Conservation (phyloP, 2,113 vertebrate species). For the Sakesphorus luctuosus region DNA sequence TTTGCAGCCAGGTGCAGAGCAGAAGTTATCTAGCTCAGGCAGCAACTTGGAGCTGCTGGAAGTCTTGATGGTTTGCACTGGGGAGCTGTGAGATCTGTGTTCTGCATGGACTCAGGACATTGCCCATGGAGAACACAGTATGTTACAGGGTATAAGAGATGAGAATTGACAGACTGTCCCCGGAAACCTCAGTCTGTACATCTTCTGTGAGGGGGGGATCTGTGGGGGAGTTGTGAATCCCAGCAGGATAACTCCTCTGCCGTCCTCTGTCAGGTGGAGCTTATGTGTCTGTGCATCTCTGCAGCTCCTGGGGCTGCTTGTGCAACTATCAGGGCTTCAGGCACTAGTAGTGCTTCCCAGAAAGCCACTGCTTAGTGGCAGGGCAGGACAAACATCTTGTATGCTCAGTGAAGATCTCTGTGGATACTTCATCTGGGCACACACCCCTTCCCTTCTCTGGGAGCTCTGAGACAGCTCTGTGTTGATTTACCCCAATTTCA, state of each 20-base stretch:
- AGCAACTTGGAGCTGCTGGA: neutral
- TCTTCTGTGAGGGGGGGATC: neutral
- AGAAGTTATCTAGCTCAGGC: neutral
- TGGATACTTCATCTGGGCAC: neutral
- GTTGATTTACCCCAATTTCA: neutral
- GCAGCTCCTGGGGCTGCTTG: neutral
- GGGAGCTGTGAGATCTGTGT: neutral
- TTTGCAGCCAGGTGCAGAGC: neutral
- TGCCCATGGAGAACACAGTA: neutral
- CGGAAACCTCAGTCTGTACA: neutral
- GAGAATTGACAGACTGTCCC: neutral
- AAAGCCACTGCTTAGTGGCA: neutral
- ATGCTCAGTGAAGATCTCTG: neutral
- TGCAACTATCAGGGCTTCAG: neutral
- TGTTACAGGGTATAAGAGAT: neutral
- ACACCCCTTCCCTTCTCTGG: neutral
- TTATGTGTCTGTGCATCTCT: neutral
- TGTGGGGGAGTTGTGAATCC: neutral
- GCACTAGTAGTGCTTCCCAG: neutral
- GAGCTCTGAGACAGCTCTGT: neutral
- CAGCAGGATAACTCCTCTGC: neutral
- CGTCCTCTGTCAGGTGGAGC: neutral
- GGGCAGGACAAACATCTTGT: neutral
- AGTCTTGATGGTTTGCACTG: rapidly evolving
- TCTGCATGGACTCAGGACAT: neutral